Conservation (phyloP, 2,113 vertebrate genomes). For the Elgaria multicarinata region DNA sequence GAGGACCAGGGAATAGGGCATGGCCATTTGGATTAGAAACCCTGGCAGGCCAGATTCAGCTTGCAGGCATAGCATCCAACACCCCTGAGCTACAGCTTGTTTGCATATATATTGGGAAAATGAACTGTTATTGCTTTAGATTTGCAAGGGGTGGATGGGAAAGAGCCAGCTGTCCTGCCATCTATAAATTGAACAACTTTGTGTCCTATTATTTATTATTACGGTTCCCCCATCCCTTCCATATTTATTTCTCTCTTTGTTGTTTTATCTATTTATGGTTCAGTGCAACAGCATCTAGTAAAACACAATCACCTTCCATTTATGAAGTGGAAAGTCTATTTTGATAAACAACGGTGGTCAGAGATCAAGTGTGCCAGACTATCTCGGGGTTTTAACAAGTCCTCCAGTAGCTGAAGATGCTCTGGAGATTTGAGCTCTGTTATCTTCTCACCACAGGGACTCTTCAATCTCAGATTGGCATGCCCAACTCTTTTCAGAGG, state of each 20-base stretch:
- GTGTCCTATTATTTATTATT: constrained; percentile 15
- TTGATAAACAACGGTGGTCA: neutral
- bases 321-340: neutral
- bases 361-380: constrained; percentile 1
- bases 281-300: rapidly evolving
- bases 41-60: no score
- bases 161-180: neutral
- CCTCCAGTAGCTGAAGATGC: neutral
- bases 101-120: constrained; percentile 54
- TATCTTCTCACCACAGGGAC: neutral
- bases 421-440: no score
- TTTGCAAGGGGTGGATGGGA: neutral
- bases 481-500: neutral
- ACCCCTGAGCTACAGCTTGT: constrained; percentile 12
- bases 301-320: constrained; percentile 22
- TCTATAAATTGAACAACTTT: neutral
- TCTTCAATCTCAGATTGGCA: neutral
- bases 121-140: neutral
- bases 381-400: neutral
- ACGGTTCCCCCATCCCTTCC: neutral
- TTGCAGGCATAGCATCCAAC: neutral
- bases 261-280: neutral
- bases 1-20: no score
- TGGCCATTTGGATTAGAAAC: no score
- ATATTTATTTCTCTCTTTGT: neutral